Conservation (phyloP, 2,797 vertebrate species). For the Arctocebus calabarensis region DNA sequence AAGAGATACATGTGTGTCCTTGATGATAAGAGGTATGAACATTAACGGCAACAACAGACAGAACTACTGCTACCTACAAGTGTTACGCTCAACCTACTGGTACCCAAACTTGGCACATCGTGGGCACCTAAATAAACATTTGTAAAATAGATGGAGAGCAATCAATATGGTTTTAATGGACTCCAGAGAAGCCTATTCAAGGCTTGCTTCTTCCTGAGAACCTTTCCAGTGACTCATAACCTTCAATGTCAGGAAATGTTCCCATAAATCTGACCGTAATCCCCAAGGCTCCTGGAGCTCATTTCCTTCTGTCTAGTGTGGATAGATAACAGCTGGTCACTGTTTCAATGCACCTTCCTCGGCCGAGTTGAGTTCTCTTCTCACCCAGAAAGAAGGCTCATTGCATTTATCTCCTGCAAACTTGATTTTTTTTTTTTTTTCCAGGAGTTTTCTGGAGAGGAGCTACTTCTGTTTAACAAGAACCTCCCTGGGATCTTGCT, state of each 20-base stretch:
- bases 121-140: not conserved
- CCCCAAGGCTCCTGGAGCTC: not conserved
- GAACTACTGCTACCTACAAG: not conserved
- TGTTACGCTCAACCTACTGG: not conserved
- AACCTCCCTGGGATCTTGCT: not conserved
- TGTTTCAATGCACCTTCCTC: not conserved
- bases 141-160: not conserved
- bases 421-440: not conserved
- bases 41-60: too few relatives aligned
- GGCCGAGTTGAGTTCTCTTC: not conserved
- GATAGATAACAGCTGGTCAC: slow-evolving; percentile 23
- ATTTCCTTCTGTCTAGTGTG: not conserved
- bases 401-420: not conserved
- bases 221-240: slow-evolving; percentile 7
- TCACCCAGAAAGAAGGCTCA: not conserved
- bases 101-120: not conserved
- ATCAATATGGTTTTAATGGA: not conserved
- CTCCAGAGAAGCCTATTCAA: not conserved
- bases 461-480: not conserved
- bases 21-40: accelerated
- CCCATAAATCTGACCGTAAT: not conserved
- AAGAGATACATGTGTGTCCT: not conserved
- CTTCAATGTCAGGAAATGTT: slow-evolving; percentile 12
- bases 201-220: not conserved
- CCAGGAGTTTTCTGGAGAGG: not conserved